Conservation (phyloP, 1,140 invertebrate species). For the Heliconius nattereri region DNA sequence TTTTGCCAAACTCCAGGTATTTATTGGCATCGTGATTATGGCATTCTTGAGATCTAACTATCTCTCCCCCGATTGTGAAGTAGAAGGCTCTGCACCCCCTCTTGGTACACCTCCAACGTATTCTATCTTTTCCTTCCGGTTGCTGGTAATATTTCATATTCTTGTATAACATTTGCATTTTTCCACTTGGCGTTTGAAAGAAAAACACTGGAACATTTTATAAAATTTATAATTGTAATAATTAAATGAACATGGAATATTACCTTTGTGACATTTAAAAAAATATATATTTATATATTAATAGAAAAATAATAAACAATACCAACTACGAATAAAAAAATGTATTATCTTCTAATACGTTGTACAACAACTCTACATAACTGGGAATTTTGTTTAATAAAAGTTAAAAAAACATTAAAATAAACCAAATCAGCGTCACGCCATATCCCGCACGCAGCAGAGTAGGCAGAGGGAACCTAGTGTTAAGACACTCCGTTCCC, state of each 20-base stretch:
- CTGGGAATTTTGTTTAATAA: too few relatives aligned
- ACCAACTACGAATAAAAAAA: too few relatives aligned
- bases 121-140: constrained; percentile 47
- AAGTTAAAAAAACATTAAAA: too few relatives aligned
- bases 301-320: too few relatives aligned
- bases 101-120: constrained; percentile 58
- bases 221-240: not conserved
- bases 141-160: constrained; percentile 56
- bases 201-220: constrained; percentile 47
- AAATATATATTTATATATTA: too few relatives aligned
- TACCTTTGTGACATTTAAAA: too few relatives aligned
- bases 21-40: constrained; percentile 49
- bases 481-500: too few relatives aligned
- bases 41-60: constrained; percentile 49
- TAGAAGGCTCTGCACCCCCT: constrained; percentile 55
- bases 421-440: too few relatives aligned
- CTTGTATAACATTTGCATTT: constrained; percentile 55
- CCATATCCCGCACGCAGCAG: too few relatives aligned
- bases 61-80: constrained; percentile 44
- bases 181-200: constrained; percentile 46
- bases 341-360: too few relatives aligned
- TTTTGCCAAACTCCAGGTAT: constrained; percentile 14
- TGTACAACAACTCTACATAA: too few relatives aligned
- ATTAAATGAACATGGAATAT: not conserved
- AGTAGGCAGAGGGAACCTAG: too few relatives aligned